Base-by-base conservation (phyloP, 2,888 invertebrate species). In the Teinopalpus imperialis region DNA sequence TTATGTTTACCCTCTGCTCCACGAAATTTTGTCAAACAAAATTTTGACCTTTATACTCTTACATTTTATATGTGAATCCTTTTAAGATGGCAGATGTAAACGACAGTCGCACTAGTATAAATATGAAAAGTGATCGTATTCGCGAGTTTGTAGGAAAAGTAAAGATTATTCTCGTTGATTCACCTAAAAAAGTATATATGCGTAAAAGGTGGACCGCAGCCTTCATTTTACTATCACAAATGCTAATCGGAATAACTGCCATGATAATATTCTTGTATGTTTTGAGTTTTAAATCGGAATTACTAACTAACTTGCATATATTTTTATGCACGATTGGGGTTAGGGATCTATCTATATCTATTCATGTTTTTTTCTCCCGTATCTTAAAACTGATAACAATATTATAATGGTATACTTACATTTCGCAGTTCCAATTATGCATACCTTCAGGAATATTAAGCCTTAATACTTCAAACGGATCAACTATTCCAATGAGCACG, bases 61-160 rank as follows among this genome's bases (percentile, higher is more conserved):
- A 7, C 3, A 14, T 23, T 13, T 37, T 9, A 8, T 20, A 2
- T 37, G 18, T 8, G 10, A 6, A 12, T 34, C 1, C 13, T n/a
- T 1, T 26, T 10, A 18, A 1, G 14, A 43, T 43, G 43, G 14
- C 5, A 16, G 13, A 4, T 10, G 21, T 23, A n/a, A 29, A 23
- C 16, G 30, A 23, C 5, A 30, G 23, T 35, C 23, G 6, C 12
- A 18, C 16, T 24, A 35, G n/a, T 32, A 1, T 27, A 12, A 30
- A 16, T 18, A 23, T n/a, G n/a, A 43, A 44, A 14, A 41, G 45
- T 2, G 48, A 51, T 9, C 48, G 55, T 12, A 48, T 50, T 2
- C 31, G 56, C 8, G 76, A 78, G 47, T 80, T 75, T 29, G 59
- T 73, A 2, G 81, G 81, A 2, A 78, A 77, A 0, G 78, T 81